A percentile compares a stretch with the other conserved stretches of the same genome.
phyloP scores from a whole-genome alignment of 2,113 vertebrate genomes.

The Anolis sagrei region DNA sequence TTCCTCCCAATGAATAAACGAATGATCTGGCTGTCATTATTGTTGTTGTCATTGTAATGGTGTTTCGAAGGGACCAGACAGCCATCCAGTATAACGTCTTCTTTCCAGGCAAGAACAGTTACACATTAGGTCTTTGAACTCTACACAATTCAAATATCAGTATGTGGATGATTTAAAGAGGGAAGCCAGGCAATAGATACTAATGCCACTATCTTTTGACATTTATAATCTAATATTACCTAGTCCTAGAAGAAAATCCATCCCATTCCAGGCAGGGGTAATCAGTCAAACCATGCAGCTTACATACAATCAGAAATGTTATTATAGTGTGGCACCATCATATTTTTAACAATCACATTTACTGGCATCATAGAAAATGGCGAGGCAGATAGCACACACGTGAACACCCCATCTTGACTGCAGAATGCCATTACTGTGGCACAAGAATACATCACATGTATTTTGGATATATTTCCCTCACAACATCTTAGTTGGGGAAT shows the following conservation, averaged over 20 bases:
- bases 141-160: neutral
- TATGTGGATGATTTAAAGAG: neutral
- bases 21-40: no score
- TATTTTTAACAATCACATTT: neutral
- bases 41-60: no score
- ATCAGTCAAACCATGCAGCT: neutral
- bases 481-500: neutral
- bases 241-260: neutral
- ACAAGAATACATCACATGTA: neutral
- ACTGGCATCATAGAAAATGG: neutral
- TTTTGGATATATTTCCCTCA: neutral
- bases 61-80: neutral
- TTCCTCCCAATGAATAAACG: neutral
- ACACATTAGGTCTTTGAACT: neutral
- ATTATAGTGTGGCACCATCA: neutral
- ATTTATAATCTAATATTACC: neutral
- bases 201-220: neutral
- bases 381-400: no score
- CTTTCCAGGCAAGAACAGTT: neutral
- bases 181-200: neutral
- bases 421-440: neutral
- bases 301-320: neutral
- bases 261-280: neutral
- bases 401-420: neutral
- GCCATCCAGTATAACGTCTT: neutral